phyloP scores from a whole-genome alignment of 2,888 invertebrate genomes.

The Athalia circularis region DNA sequence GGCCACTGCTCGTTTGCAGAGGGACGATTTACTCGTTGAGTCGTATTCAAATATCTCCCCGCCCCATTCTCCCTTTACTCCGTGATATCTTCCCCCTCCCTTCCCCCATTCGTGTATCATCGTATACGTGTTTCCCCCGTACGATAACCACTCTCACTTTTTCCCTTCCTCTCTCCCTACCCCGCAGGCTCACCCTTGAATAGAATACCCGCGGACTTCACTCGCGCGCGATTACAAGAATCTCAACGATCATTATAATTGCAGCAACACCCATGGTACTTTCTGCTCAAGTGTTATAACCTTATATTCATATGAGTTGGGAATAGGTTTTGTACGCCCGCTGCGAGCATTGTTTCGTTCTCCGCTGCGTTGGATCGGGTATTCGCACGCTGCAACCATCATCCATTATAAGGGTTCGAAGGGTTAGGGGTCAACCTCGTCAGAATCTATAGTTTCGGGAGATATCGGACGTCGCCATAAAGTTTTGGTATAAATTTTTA shows the following conservation, averaged over 20 bases:
- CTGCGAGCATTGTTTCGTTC: constrained; percentile 22
- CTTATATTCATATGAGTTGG: not conserved
- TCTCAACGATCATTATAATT: constrained; percentile 45
- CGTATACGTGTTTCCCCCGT: not conserved
- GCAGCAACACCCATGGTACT: constrained; percentile 17
- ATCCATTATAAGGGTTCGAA: constrained; percentile 8
- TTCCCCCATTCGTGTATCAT: constrained; percentile 23
- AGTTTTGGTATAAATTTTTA: constrained; percentile 24
- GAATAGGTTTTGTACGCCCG: constrained; percentile 22
- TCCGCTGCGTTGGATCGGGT: not conserved
- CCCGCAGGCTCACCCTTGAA: constrained; percentile 42
- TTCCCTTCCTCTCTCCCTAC: constrained; percentile 39
- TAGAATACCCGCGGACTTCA: constrained; percentile 11
- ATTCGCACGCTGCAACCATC: constrained; percentile 24
- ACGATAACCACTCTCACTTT: not conserved
- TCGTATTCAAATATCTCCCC: constrained; percentile 70
- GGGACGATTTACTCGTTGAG: constrained; percentile 68
- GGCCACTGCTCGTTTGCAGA: constrained; percentile 66
- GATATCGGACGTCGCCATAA: constrained; percentile 40
- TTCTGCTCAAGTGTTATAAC: too few species aligned
- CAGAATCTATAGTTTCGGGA: constrained; percentile 41
- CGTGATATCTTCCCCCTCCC: constrained; percentile 11
- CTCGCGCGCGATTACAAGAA: constrained; percentile 32
- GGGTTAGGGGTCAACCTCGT: constrained; percentile 27
- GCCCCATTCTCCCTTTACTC: constrained; percentile 28